Percentiles rank a stretch among this genome's conserved stretches.
phyloP scores from a whole-genome alignment of 2,888 invertebrate species.

The Phrixothrix hirtus region DNA sequence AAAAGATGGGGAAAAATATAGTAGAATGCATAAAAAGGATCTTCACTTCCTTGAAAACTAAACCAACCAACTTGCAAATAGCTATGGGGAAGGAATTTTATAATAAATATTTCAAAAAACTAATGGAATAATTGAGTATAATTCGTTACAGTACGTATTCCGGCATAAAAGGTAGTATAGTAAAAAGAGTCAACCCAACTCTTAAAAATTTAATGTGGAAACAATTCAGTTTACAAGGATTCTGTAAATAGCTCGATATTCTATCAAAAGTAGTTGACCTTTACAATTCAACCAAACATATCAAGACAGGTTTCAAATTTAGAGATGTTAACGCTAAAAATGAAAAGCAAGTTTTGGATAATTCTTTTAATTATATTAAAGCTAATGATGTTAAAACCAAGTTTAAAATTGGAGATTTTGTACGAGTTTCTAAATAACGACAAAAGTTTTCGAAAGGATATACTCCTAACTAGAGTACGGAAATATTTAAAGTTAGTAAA shows the following conservation, averaged over 20 bases:
- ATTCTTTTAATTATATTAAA: too few species aligned
- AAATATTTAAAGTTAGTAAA: too few species aligned
- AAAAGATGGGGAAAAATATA: slow-evolving; percentile 39
- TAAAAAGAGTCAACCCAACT: slow-evolving; percentile 1
- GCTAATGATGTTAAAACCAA: too few species aligned
- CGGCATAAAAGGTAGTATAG: not conserved
- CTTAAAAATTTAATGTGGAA: slow-evolving; percentile 11
- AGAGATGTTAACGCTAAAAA: not conserved
- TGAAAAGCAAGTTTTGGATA: too few species aligned
- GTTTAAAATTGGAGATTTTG: too few species aligned
- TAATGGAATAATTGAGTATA: slow-evolving; percentile 34
- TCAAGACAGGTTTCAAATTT: not conserved
- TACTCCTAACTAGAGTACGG: too few species aligned
- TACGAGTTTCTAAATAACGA: too few species aligned
- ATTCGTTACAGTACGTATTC: slow-evolving; percentile 30
- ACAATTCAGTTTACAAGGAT: slow-evolving; percentile 35
- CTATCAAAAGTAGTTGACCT: slow-evolving; percentile 4
- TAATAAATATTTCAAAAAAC: slow-evolving; percentile 35
- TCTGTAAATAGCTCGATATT: not conserved
- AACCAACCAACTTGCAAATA: slow-evolving; percentile 20
- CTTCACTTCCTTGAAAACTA: slow-evolving; percentile 31
- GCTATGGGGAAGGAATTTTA: slow-evolving; percentile 10
- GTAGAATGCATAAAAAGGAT: slow-evolving; percentile 37
- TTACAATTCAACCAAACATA: too few species aligned
- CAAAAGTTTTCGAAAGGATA: not conserved